Percentiles rank a stretch among this genome's conserved stretches.
phyloP scores from a whole-genome alignment of 2,888 invertebrate species.

The Ariolimax columbianus region DNA sequence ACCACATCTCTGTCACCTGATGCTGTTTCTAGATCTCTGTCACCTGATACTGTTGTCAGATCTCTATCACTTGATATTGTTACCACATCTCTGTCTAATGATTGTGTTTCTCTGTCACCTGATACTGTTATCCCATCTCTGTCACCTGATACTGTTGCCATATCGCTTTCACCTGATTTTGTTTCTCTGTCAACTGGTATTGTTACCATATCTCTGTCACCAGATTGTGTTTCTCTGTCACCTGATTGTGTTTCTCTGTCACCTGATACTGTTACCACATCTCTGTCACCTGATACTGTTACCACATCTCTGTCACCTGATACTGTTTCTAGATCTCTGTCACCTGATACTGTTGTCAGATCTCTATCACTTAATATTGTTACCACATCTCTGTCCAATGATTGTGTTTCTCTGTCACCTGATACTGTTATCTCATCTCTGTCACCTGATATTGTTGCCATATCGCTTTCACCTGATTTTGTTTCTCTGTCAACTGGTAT shows the following conservation, averaged over 20 bases:
- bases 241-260: neutral
- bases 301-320: neutral
- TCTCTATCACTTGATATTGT: neutral
- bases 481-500: neutral
- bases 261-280: neutral
- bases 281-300: neutral
- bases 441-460: conserved; percentile 6
- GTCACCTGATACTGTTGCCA: neutral
- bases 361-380: neutral
- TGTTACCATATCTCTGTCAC: neutral
- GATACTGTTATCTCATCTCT: conserved; percentile 3
- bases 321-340: neutral
- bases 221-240: neutral
- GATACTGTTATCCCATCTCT: neutral
- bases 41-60: neutral
- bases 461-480: neutral
- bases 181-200: neutral
- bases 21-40: neutral
- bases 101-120: neutral
- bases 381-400: neutral
- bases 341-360: neutral
- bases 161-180: neutral
- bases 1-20: neutral
- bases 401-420: neutral
- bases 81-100: neutral